These are phyloP conservation scores for Formicarius rufipectus DNA, from an alignment of 2,113 vertebrate genomes.

Conservation along the genomic window DNA sequence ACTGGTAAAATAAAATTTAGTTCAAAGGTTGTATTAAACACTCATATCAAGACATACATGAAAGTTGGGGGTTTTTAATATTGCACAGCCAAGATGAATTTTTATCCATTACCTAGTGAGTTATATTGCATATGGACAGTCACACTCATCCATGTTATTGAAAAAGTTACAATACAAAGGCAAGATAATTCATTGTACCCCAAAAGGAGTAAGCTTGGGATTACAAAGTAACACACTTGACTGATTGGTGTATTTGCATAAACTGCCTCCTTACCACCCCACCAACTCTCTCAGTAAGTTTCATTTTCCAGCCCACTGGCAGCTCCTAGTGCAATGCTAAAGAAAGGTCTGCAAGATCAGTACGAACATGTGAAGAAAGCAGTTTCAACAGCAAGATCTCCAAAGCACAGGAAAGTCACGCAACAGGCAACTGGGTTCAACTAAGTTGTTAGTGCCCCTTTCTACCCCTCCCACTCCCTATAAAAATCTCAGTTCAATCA, in stretches of 20 bases:
- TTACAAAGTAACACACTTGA: neutral
- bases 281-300: neutral
- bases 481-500: conserved; percentile 61
- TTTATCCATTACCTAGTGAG: conserved; percentile 17
- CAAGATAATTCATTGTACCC: neutral
- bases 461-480: neutral
- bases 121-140: conserved; percentile 11
- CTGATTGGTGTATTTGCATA: neutral
- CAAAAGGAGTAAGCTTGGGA: neutral
- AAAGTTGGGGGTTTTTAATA: conserved; percentile 19
- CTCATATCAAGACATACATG: conserved; percentile 46
- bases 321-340: neutral
- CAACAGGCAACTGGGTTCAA: conserved; percentile 35
- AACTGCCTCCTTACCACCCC: neutral
- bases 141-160: neutral
- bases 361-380: neutral
- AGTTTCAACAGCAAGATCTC: neutral
- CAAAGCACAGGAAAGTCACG: conserved; percentile 49
- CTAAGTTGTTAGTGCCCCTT: neutral
- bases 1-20: conserved; percentile 44
- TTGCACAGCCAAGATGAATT: conserved; percentile 48
- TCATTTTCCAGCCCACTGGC: neutral
- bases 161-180: conserved; percentile 32
- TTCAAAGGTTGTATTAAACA: conserved; percentile 54
- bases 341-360: neutral